phyloP scores from a whole-genome alignment of 2,888 invertebrate species.

The Drosophila melanosoma region DNA sequence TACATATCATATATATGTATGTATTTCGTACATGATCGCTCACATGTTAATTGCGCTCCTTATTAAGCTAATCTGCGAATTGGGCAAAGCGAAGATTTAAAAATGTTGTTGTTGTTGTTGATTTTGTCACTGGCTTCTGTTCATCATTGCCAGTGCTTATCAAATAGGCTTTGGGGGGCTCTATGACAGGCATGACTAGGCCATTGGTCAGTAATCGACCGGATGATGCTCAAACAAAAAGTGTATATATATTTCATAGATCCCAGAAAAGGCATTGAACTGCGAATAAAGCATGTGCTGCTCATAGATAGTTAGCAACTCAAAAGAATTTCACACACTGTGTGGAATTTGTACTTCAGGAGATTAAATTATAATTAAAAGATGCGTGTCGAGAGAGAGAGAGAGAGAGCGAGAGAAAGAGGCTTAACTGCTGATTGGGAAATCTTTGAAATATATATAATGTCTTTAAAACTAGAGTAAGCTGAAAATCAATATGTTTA shows the following conservation, averaged over 20 bases:
- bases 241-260: slow-evolving; percentile 47
- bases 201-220: slow-evolving; percentile 28
- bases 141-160: slow-evolving; percentile 44
- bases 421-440: slow-evolving; percentile 2
- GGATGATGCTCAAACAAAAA: slow-evolving; percentile 53
- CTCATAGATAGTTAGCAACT: slow-evolving; percentile 41
- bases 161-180: slow-evolving; percentile 41
- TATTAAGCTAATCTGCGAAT: slow-evolving; percentile 36
- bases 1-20: neutral
- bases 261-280: slow-evolving; percentile 67
- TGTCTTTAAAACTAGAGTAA: neutral
- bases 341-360: slow-evolving; percentile 68
- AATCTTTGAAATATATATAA: neutral
- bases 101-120: neutral
- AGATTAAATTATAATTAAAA: slow-evolving; percentile 55
- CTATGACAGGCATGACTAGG: slow-evolving; percentile 44
- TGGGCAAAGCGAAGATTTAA: slow-evolving; percentile 27
- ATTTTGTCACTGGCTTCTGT: slow-evolving; percentile 18
- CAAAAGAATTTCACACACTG: neutral
- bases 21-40: slow-evolving; percentile 2
- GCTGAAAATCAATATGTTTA: neutral
- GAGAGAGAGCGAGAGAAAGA: neutral
- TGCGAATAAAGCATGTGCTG: slow-evolving; percentile 53
- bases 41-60: slow-evolving; percentile 3
- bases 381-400: slow-evolving; percentile 1